A percentile compares a stretch with the other conserved stretches of the same genome.
phyloP scores from a whole-genome alignment of 37 sponge, comb jelly and placozoan species.

The Eunapius fragilis region DNA sequence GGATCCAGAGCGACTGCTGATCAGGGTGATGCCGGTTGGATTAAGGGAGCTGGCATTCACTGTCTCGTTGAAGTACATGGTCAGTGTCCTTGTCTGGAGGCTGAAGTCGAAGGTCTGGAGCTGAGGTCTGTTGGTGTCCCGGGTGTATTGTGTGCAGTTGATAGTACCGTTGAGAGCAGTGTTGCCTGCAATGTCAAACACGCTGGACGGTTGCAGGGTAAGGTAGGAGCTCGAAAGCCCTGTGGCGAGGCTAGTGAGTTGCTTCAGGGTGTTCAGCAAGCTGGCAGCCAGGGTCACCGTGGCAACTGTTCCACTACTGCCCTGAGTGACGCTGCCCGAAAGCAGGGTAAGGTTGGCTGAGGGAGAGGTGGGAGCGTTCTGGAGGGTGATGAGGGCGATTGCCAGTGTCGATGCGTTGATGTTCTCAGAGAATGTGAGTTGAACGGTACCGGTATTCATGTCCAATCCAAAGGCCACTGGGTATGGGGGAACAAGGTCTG shows the following conservation, averaged over 20 bases:
- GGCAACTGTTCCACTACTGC: constrained; percentile 25
- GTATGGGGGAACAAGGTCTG: constrained; percentile 82
- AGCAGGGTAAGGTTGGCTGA: constrained; percentile 49
- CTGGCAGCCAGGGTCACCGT: constrained; percentile 45
- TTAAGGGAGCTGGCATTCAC: constrained; percentile 72
- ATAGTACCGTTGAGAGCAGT: constrained; percentile 63
- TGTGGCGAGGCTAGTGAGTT: constrained; percentile 51
- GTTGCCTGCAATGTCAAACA: constrained; percentile 86
- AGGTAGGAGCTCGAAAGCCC: constrained; percentile 49
- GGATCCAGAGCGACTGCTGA: constrained; percentile 21
- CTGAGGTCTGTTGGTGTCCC: constrained; percentile 67
- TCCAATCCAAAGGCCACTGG: constrained; percentile 67
- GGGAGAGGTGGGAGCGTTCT: constrained; percentile 22
- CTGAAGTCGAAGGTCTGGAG: constrained; percentile 74
- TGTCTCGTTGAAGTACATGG: constrained; percentile 77
- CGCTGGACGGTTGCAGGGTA: constrained; percentile 49
- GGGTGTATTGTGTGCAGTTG: constrained; percentile 36
- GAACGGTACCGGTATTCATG: constrained; percentile 45
- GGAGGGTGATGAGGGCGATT: constrained; percentile 65
- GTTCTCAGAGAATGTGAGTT: constrained; percentile 79
- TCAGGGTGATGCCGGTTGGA: constrained; percentile 67
- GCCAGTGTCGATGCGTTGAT: constrained; percentile 48
- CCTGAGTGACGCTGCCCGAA: constrained; percentile 25
- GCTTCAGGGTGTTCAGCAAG: constrained; percentile 77
- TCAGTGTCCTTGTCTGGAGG: constrained; percentile 49